Evolutionary conservation across 2,888 invertebrate species (phyloP).

Genomic region (Salticus scenicus): DNA sequence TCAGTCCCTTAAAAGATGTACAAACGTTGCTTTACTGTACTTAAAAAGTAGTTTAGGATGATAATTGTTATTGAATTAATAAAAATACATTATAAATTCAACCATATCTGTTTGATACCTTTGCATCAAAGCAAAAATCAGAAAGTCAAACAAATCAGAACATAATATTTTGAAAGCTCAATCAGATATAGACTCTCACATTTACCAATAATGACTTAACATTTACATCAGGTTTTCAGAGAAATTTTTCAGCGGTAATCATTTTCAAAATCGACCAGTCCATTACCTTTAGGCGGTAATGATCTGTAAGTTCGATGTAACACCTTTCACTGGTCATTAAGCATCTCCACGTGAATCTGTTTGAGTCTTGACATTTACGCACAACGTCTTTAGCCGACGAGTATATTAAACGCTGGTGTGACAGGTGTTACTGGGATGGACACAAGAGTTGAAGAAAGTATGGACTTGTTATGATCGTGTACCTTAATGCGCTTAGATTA

Average conservation of each 20-base stretch:
- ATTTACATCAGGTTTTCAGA: neutral
- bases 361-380: neutral
- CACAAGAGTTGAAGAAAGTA: neutral
- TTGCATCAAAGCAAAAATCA: too few relatives aligned
- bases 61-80: too few relatives aligned
- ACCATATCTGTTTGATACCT: too few relatives aligned
- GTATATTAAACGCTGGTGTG: neutral
- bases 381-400: neutral
- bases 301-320: constrained; percentile 45
- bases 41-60: too few relatives aligned
- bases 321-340: constrained; percentile 59
- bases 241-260: neutral
- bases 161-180: too few relatives aligned
- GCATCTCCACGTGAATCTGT: constrained; percentile 19
- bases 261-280: constrained; percentile 31
- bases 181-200: neutral
- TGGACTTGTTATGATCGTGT: constrained; percentile 5
- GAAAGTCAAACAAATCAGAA: too few relatives aligned
- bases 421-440: constrained; percentile 7
- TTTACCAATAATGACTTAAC: constrained; percentile 14
- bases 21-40: too few relatives aligned
- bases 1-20: too few relatives aligned
- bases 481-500: neutral
- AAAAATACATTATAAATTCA: too few relatives aligned
- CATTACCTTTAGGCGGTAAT: constrained; percentile 46